Evolutionary conservation across 1,140 invertebrate species (phyloP).

Genomic region (Dreissena polymorpha): DNA sequence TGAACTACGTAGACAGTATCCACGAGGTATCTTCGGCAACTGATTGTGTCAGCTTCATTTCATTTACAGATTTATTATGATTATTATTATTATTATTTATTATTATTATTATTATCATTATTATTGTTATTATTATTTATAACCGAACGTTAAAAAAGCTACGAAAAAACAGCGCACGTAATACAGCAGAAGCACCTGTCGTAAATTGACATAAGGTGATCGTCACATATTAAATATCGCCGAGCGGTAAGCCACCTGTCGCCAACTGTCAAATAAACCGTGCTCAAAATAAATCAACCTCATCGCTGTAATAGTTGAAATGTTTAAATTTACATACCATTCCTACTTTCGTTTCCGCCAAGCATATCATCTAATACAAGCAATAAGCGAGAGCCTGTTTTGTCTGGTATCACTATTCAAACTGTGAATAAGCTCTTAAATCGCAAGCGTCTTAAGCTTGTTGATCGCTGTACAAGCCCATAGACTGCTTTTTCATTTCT

Average conservation of each 20-base stretch:
- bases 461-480: not conserved
- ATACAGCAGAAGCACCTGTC: too few species aligned
- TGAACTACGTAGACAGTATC: too few species aligned
- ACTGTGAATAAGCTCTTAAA: constrained; percentile 1
- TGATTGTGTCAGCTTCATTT: too few species aligned
- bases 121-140: too few species aligned
- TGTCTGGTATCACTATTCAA: not conserved
- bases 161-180: too few species aligned
- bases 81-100: too few species aligned
- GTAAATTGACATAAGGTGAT: too few species aligned
- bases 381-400: not conserved
- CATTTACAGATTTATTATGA: too few species aligned
- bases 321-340: constrained; percentile 55
- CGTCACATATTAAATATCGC: too few species aligned
- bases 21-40: too few species aligned
- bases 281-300: constrained; percentile 46
- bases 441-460: not conserved
- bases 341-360: constrained; percentile 2
- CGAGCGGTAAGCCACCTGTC: constrained; percentile 32
- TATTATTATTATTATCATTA: too few species aligned
- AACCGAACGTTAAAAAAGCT: too few species aligned
- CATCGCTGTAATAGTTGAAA: constrained; percentile 6
- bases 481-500: not conserved
- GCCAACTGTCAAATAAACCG: constrained; percentile 43
- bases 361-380: not conserved